Percentiles rank a stretch among this genome's conserved stretches.
phyloP scores from a whole-genome alignment of 2,888 invertebrate genomes.

The Stenchaetothrips biformis region DNA sequence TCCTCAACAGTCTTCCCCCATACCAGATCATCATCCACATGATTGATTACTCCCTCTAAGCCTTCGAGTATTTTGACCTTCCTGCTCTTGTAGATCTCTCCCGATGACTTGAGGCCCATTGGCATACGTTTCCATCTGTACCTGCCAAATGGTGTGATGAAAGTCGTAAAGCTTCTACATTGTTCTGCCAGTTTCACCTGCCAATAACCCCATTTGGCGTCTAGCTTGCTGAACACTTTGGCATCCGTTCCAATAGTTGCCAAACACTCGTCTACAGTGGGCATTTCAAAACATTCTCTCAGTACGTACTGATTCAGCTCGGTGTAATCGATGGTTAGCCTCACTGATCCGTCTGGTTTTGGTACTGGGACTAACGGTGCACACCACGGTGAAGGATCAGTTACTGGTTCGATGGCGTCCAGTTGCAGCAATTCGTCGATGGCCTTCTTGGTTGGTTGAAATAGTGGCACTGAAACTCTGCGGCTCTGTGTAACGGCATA shows the following conservation, averaged over 20 bases:
- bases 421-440: neutral
- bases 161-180: constrained; percentile 22
- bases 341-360: neutral
- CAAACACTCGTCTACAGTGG: neutral
- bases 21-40: constrained; percentile 32
- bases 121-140: constrained; percentile 24
- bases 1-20: constrained; percentile 31
- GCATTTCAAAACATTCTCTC: neutral
- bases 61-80: constrained; percentile 25
- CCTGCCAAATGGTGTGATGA: constrained; percentile 27
- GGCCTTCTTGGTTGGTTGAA: neutral
- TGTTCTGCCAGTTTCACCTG: neutral
- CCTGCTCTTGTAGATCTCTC: neutral
- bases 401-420: neutral
- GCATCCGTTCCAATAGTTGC: too few species aligned
- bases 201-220: neutral
- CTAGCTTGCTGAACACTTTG: neutral
- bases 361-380: neutral
- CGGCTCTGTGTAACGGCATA: neutral
- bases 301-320: neutral
- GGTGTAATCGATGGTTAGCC: neutral
- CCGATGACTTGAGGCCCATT: neutral
- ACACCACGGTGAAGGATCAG: neutral
- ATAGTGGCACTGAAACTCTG: neutral
- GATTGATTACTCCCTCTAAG: constrained; percentile 32